Conservation (phyloP, 2,888 invertebrate species). For the Apamea crenata region DNA sequence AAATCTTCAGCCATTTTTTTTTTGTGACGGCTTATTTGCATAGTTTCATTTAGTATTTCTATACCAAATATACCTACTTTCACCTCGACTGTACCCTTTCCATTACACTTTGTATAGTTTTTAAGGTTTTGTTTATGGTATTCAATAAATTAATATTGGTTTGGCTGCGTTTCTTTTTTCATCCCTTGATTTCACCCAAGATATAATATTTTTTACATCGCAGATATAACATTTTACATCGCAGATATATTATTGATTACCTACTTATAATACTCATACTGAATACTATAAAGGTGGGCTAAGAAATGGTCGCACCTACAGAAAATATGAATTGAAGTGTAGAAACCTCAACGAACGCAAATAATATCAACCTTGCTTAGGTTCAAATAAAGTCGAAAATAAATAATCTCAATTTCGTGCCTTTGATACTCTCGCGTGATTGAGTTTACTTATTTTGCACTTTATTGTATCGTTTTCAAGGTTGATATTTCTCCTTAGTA, state of each 20-base stretch:
- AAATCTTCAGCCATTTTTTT: neutral
- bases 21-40: too few species aligned
- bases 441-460: neutral
- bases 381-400: constrained; percentile 2
- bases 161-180: constrained; percentile 85
- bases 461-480: neutral
- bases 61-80: neutral
- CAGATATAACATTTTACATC: neutral
- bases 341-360: neutral
- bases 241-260: neutral
- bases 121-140: constrained; percentile 75
- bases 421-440: neutral
- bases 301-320: neutral
- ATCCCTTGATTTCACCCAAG: constrained; percentile 13
- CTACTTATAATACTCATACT: neutral
- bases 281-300: neutral
- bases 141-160: constrained; percentile 83
- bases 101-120: constrained; percentile 55
- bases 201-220: neutral
- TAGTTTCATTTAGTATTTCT: neutral
- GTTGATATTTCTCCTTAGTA: neutral
- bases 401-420: neutral
- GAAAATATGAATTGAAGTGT: too few species aligned
- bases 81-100: constrained; percentile 6
- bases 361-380: rapidly evolving